Evolutionary conservation across 2,888 invertebrate species (phyloP).

Genomic region (Calliphora vomitoria): DNA sequence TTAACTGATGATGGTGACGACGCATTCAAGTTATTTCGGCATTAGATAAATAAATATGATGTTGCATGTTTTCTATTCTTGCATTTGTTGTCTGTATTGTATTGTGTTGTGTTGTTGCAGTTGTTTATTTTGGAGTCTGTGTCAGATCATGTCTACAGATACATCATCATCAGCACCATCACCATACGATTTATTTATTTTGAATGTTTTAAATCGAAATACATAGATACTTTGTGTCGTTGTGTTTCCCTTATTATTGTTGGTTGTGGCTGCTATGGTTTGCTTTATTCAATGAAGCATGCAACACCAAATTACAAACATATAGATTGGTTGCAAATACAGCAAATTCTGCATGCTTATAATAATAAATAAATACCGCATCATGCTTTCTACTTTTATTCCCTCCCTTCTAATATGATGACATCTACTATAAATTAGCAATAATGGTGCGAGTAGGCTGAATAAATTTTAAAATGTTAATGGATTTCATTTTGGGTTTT

Average conservation of each 20-base stretch:
- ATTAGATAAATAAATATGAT: constrained; percentile 72
- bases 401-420: constrained; percentile 8
- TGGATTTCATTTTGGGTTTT: constrained; percentile 4
- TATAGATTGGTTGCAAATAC: constrained; percentile 50
- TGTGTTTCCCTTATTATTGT: constrained; percentile 24
- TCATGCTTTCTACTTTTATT: constrained; percentile 29
- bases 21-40: constrained; percentile 68
- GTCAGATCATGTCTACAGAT: constrained; percentile 55
- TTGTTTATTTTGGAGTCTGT: constrained; percentile 53
- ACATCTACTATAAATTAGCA: constrained; percentile 38
- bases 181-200: constrained; percentile 53
- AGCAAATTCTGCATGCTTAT: constrained; percentile 10
- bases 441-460: constrained; percentile 15
- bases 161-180: constrained; percentile 43
- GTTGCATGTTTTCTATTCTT: constrained; percentile 65
- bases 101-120: constrained; percentile 32
- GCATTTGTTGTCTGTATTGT: constrained; percentile 8
- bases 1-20: constrained; percentile 40
- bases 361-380: constrained; percentile 41
- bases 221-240: constrained; percentile 39
- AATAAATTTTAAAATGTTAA: constrained; percentile 19
- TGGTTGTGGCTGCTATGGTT: constrained; percentile 40
- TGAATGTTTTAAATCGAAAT: constrained; percentile 54
- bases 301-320: constrained; percentile 39
- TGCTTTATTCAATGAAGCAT: constrained; percentile 63